phyloP scores from a whole-genome alignment of 2,797 vertebrate species.

The Anguilla pacifica region DNA sequence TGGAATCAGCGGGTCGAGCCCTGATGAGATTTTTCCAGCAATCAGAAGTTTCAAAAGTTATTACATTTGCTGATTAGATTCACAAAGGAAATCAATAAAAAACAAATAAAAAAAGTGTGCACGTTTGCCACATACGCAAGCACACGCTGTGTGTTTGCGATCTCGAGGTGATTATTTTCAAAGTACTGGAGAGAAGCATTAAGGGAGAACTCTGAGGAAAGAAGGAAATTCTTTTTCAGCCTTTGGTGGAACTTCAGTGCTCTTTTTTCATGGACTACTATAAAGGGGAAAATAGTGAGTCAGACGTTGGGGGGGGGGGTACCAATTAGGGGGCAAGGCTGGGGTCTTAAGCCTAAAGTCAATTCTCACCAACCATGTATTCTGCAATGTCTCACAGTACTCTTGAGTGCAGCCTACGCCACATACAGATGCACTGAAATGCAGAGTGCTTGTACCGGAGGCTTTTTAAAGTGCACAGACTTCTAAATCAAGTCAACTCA shows the following conservation, averaged over 20 bases:
- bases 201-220: not conserved
- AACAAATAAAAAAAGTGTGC: not conserved
- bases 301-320: too few relatives aligned
- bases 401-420: too few relatives aligned
- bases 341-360: too few relatives aligned
- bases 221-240: not conserved
- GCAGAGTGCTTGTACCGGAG: too few relatives aligned
- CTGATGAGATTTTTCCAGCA: not conserved
- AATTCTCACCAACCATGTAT: too few relatives aligned
- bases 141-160: not conserved
- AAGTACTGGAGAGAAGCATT: not conserved
- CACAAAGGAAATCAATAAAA: slow-evolving; percentile 3
- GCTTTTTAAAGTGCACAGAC: too few relatives aligned
- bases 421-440: too few relatives aligned
- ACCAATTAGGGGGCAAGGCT: too few relatives aligned
- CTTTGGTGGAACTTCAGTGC: slow-evolving; percentile 46
- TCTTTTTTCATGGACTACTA: slow-evolving; percentile 33
- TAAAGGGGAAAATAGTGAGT: too few relatives aligned
- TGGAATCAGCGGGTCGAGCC: not conserved
- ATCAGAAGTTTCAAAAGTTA: slow-evolving; percentile 16
- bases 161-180: not conserved
- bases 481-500: too few relatives aligned
- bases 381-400: too few relatives aligned
- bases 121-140: not conserved
- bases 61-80: slow-evolving; percentile 14